Conservation (phyloP, 2,113 vertebrate species). For the Erythrolamprus reginae region DNA sequence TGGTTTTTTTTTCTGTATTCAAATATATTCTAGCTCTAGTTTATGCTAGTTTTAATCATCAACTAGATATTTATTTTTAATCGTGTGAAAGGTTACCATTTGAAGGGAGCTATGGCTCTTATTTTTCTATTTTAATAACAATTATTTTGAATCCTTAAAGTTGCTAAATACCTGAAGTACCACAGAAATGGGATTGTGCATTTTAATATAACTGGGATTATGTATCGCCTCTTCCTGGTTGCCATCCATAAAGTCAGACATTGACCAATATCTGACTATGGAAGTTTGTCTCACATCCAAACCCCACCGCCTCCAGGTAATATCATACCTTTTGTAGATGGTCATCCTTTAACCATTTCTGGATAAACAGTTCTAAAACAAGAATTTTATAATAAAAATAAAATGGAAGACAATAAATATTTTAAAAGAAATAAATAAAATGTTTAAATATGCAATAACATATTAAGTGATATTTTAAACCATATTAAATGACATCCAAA, state of each 20-base stretch:
- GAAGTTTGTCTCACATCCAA: neutral
- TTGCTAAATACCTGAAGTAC: neutral
- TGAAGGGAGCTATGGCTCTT: neutral
- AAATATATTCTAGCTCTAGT: neutral
- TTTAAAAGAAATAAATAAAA: neutral
- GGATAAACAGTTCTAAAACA: slow-evolving; percentile 32
- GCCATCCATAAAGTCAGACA: neutral
- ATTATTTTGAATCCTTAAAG: no score
- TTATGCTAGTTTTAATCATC: neutral
- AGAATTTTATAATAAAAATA: neutral
- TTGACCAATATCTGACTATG: neutral
- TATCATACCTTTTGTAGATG: slow-evolving; percentile 35
- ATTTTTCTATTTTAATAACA: neutral
- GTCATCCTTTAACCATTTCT: slow-evolving; percentile 35
- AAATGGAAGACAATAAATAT: neutral
- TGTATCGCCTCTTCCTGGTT: neutral
- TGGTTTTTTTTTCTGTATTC: neutral
- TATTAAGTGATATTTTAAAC: neutral
- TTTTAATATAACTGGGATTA: neutral
- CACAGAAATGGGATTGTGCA: neutral
- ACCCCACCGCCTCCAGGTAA: neutral
- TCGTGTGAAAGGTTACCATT: neutral
- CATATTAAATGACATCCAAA: neutral
- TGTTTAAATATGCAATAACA: neutral
- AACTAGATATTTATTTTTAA: neutral